Base-by-base conservation (phyloP, 2,113 vertebrate species). In the Nothobranchius kuhntae region DNA sequence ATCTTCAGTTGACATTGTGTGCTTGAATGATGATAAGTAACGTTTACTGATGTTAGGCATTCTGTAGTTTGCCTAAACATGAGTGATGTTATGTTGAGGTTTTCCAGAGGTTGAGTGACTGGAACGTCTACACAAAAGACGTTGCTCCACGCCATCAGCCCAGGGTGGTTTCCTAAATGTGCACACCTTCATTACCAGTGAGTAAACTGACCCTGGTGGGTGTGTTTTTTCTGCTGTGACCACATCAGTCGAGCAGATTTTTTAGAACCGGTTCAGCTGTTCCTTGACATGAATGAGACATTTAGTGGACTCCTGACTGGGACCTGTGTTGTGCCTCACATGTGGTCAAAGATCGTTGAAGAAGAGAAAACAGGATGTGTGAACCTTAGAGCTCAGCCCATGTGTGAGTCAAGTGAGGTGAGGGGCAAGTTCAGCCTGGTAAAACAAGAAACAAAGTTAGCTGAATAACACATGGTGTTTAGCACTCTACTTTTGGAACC, bases 231-330 rank as follows among this genome's bases (percentile, higher is more conserved):
- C 10, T 45, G 36, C 52, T 36, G 64, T 65, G 61, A 88, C 90
- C 90, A 89, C 91, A 92, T 90, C 87, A 88, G 78, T 85, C 13
- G 63, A 63, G 65, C 54, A 10, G 79, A 82, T 82, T 87, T 77
- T 91, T 61, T 85, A 82, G 78, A 73, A 64, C 57, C 72, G 72
- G 48, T 45, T 65, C 75, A 68, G 75, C 55, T 9, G 63, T 36
- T 61, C 61, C 64, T 46, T 48, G 9, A 80, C 80, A 85, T 89
- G 86, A 91, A 89, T 86, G 79, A 80, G 78, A 88, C 86, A 81
- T 91, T 91, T 85, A 89, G 74, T 71, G 69, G 79, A 76, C 70
- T 70, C 85, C 83, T 89, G 82, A 88, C 76, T 87, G 87, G 82
- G 87, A 84, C 53, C 63, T 86, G 82, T 86, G 87, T 83, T 87